Evolutionary conservation across 2,797 vertebrate species (phyloP).

Genomic region (Perodicticus potto): DNA sequence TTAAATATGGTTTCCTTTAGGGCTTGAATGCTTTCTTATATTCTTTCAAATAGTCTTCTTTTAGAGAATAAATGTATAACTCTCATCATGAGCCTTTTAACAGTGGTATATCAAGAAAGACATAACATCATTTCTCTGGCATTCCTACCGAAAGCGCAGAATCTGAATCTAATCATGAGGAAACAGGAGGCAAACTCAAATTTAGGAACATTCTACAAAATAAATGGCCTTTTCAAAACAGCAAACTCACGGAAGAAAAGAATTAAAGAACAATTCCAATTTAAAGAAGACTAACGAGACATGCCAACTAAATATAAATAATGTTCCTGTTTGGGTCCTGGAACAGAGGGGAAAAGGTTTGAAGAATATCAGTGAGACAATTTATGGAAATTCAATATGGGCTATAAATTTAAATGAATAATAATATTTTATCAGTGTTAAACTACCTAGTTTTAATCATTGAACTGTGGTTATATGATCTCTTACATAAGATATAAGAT

Average conservation of each 20-base stretch:
- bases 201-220: not conserved
- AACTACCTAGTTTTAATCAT: not conserved
- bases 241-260: not conserved
- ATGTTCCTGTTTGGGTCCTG: not conserved
- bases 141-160: not conserved
- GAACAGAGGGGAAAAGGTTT: not conserved
- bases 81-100: not conserved
- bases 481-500: not conserved
- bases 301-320: not conserved
- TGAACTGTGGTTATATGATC: not conserved
- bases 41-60: not conserved
- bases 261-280: not conserved
- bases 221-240: not conserved
- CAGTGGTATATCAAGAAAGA: no score
- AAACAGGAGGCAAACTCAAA: not conserved
- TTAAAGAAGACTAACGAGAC: not conserved
- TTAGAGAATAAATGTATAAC: not conserved
- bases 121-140: not conserved
- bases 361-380: not conserved
- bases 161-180: not conserved
- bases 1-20: not conserved
- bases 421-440: not conserved
- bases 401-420: not conserved
- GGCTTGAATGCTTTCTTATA: not conserved
- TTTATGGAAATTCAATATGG: not conserved